These are phyloP conservation scores for Antheraea yamamai DNA, from an alignment of 2,888 invertebrate species.

Conservation along the genomic window DNA sequence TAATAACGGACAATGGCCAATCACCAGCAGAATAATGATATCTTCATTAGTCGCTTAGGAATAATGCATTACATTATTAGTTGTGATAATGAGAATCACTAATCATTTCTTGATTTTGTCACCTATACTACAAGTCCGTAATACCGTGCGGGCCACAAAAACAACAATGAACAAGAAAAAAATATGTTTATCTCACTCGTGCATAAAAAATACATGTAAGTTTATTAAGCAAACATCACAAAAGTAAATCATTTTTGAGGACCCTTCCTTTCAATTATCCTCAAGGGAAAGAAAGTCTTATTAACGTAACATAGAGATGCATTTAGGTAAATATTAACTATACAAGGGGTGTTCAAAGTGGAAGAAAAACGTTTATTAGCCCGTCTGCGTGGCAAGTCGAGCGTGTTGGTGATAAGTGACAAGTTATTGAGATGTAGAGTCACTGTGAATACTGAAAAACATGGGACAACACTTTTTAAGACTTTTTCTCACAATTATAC, in stretches of 20 bases:
- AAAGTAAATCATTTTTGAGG: constrained; percentile 18
- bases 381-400: constrained; percentile 65
- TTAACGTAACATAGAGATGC: constrained; percentile 27
- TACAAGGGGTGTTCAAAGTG: constrained; percentile 44
- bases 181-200: neutral
- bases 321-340: constrained; percentile 25
- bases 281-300: constrained; percentile 19
- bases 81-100: too few relatives aligned
- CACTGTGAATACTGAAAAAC: constrained; percentile 35
- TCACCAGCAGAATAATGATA: too few relatives aligned
- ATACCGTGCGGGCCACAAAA: neutral
- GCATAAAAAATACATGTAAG: constrained; percentile 5
- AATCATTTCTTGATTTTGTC: neutral
- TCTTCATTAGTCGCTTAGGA: too few relatives aligned
- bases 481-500: neutral
- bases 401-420: constrained; percentile 71
- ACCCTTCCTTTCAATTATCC: constrained; percentile 7
- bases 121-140: neutral
- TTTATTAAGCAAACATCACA: constrained; percentile 17
- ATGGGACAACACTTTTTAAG: neutral
- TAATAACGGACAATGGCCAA: too few relatives aligned
- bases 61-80: too few relatives aligned
- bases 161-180: constrained; percentile 9
- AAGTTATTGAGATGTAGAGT: constrained; percentile 63
- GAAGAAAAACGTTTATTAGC: constrained; percentile 72